Evolutionary conservation across 2,888 invertebrate genomes (phyloP).

Genomic region (Torymus aiolomorphi): DNA sequence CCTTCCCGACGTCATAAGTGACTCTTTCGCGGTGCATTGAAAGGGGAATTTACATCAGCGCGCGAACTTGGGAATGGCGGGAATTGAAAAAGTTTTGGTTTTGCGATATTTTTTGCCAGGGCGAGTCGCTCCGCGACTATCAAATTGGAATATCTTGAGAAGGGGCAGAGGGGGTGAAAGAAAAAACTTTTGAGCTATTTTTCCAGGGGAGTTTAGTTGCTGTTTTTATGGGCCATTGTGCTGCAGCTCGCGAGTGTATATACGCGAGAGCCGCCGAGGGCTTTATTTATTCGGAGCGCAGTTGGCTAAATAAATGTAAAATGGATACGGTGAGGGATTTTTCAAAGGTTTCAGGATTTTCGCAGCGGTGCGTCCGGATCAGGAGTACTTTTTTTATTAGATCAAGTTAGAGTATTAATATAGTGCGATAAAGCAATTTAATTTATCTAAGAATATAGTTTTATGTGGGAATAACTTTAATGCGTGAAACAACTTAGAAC

Average conservation of each 20-base stretch:
- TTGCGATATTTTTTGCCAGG: slow-evolving; percentile 35
- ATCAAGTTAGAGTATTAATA: no score
- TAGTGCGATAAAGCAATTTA: no score
- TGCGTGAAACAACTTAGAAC: no score
- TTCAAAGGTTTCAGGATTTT: background rate
- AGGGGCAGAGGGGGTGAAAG: background rate
- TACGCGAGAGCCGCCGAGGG: background rate
- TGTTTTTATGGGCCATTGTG: slow-evolving; percentile 42
- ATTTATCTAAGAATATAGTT: no score
- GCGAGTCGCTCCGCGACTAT: slow-evolving; percentile 26
- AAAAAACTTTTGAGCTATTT: slow-evolving; percentile 28
- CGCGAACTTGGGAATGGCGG: slow-evolving; percentile 45
- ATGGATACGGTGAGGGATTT: background rate
- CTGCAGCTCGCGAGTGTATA: background rate
- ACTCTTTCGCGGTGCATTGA: background rate
- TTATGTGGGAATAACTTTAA: no score
- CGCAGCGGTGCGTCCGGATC: background rate
- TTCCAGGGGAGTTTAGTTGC: background rate
- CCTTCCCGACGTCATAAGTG: slow-evolving; percentile 17
- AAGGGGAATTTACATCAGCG: slow-evolving; percentile 40
- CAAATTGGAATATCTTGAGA: slow-evolving; percentile 51
- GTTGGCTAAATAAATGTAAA: slow-evolving; percentile 18
- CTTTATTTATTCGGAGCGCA: background rate
- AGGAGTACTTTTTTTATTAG: no score
- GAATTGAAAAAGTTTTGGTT: slow-evolving; percentile 56